Percentiles rank a stretch among this genome's conserved stretches.
These are phyloP conservation scores for Rhyacophila brunnea DNA, from an alignment of 1,140 invertebrate species.

Conservation along the genomic window DNA sequence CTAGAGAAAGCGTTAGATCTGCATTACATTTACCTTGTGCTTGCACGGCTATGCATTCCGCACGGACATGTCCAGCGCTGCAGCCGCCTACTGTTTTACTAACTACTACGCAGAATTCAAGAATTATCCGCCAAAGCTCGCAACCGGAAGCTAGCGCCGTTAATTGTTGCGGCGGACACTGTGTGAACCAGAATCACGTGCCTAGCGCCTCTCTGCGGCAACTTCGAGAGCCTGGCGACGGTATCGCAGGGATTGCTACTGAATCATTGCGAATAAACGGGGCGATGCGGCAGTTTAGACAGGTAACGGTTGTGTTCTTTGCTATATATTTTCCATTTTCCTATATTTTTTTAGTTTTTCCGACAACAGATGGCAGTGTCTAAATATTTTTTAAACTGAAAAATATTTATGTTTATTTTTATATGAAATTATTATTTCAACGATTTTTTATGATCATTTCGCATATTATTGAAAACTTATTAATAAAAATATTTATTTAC, in stretches of 20 bases:
- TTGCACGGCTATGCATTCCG: constrained; percentile 52
- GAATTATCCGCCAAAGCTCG: constrained; percentile 87
- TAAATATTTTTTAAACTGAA: no score
- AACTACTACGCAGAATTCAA: constrained; percentile 65
- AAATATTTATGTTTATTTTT: no score
- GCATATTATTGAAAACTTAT: no score
- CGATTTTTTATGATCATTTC: no score
- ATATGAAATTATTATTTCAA: no score
- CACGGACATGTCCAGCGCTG: constrained; percentile 62
- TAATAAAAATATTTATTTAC: no score
- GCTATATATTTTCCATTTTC: constrained; percentile 30
- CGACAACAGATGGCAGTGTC: constrained; percentile 12
- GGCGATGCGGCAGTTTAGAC: constrained; percentile 92
- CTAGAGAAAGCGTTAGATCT: constrained; percentile 68
- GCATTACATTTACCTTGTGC: constrained; percentile 61
- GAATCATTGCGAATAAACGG: constrained; percentile 95
- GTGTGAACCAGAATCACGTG: constrained; percentile 55
- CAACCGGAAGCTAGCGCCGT: constrained; percentile 78
- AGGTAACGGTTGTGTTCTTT: constrained; percentile 63
- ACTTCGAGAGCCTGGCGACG: constrained; percentile 77
- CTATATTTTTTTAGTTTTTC: neutral
- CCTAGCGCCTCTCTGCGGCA: constrained; percentile 79
- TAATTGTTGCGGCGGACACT: constrained; percentile 63
- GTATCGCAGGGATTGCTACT: constrained; percentile 94
- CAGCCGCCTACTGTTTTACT: constrained; percentile 69